Percentiles rank a stretch among this genome's conserved stretches.
Evolutionary conservation across 1,140 invertebrate genomes (phyloP).

Genomic region (Zaprionus camerounensis): DNA sequence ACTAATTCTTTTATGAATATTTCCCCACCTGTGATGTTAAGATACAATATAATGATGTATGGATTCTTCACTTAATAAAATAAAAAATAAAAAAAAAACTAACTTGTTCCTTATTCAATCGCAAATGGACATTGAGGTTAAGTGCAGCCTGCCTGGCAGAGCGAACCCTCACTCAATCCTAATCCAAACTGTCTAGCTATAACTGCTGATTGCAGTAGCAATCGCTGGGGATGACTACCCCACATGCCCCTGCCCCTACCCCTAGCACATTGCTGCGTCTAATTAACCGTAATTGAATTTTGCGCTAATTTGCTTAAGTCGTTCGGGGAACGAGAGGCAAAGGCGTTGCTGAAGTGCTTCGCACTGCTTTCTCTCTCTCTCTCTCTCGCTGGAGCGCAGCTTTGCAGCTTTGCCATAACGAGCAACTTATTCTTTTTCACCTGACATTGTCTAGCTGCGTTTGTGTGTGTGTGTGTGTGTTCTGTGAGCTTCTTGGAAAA

Average conservation of each 20-base stretch:
- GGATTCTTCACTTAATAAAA: no score
- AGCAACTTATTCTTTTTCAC: conserved; percentile 12
- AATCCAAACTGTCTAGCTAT: background rate
- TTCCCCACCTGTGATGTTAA: no score
- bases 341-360: conserved; percentile 27
- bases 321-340: conserved; percentile 3
- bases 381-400: background rate
- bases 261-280: conserved; percentile 17
- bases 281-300: conserved; percentile 77
- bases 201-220: background rate
- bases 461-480: conserved; percentile 12
- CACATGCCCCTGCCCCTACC: background rate
- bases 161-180: background rate
- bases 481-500: conserved; percentile 18
- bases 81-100: no score
- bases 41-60: no score
- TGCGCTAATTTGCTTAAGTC: conserved; percentile 69
- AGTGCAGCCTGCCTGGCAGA: background rate
- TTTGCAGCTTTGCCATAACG: conserved; percentile 18
- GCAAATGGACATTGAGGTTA: background rate
- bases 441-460: background rate
- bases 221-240: background rate
- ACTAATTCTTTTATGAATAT: no score
- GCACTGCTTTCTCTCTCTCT: background rate
- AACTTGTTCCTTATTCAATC: background rate